Evolutionary conservation across 2,113 vertebrate genomes (phyloP).

Genomic region (Psophia crepitans): DNA sequence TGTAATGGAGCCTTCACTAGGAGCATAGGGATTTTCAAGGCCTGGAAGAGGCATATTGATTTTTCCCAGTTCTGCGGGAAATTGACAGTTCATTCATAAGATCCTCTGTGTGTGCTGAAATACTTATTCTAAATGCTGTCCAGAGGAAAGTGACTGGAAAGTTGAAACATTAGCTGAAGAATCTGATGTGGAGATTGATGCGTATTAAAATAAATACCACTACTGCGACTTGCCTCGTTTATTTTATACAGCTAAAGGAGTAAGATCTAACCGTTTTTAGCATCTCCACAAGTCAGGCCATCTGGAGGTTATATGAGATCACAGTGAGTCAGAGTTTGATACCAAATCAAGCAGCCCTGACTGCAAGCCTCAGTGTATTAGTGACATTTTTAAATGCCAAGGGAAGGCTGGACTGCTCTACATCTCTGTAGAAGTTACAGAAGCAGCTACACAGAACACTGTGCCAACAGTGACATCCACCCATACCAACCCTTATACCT

Average conservation of each 20-base stretch:
- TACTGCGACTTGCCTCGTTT: not conserved
- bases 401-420: not conserved
- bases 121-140: constrained; percentile 54
- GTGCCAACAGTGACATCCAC: not conserved
- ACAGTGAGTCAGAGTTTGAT: constrained; percentile 30
- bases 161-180: constrained; percentile 33
- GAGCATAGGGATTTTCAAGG: constrained; percentile 52
- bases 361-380: not conserved
- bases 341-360: constrained; percentile 10
- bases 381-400: not conserved
- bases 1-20: constrained; percentile 11
- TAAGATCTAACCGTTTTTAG: not conserved
- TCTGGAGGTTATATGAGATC: constrained; percentile 47
- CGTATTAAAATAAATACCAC: not conserved
- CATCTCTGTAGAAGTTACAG: not conserved
- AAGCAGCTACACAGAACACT: not conserved
- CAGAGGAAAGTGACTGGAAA: constrained; percentile 20
- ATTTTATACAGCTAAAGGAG: not conserved
- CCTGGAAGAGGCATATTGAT: constrained; percentile 60
- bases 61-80: constrained; percentile 55
- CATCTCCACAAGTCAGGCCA: not conserved
- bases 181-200: not conserved
- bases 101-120: constrained; percentile 30
- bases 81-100: constrained; percentile 65
- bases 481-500: not conserved